Evolutionary conservation across 2,888 invertebrate genomes (phyloP), one percentile per base, ranked within the genome.

Genomic region (Tenthredo distinguenda): DNA sequence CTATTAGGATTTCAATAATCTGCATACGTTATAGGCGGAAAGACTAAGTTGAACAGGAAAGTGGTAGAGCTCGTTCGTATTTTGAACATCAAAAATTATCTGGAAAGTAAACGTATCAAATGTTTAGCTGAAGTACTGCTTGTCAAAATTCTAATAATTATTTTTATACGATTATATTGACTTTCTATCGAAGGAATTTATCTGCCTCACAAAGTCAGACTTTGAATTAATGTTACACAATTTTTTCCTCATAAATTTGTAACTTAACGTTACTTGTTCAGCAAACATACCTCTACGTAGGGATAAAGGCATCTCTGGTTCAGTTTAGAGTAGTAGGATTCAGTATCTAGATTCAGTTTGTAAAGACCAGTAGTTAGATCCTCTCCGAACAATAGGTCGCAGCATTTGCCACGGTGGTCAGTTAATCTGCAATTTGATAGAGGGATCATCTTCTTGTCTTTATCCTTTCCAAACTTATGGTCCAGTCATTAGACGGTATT

Each of bases 31-130:
- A 21, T 72, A 72, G 3, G 72, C 18, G 37, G 12, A 40, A 15
- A 12, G 71, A 72, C 71, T 72, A 9, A 37, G 40, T 18, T 72
- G 71, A 21, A 72, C 10, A n/a, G 37, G 71, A n/a, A 72, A 72
- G 34, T 72, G 37, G n/a, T 40, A 72, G 6, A 21, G 21, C n/a
- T 72, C n/a, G 37, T 72, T 18, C 5, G n/a, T 21, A 0, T 72
- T 40, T 72, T 72, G 37, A 40, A 72, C 71, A 34, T 72, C 71
- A 12, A 72, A 72, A 40, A 40, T n/a, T 40, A 72, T 72, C 72
- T 43, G 72, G 5, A 72, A 72, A 72, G 6, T 21, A 6, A 72
- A 18, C 0, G n/a, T 31, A 26, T n/a, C 7, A n/a, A 62, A 15
- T 55, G n/a, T 55, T 55, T 5, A 55, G 6, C 10, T 43, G 10